Percentiles rank a stretch among this genome's conserved stretches.
phyloP scores from a whole-genome alignment of 2,113 vertebrate genomes.

The Psammodynastes pulverulentus region DNA sequence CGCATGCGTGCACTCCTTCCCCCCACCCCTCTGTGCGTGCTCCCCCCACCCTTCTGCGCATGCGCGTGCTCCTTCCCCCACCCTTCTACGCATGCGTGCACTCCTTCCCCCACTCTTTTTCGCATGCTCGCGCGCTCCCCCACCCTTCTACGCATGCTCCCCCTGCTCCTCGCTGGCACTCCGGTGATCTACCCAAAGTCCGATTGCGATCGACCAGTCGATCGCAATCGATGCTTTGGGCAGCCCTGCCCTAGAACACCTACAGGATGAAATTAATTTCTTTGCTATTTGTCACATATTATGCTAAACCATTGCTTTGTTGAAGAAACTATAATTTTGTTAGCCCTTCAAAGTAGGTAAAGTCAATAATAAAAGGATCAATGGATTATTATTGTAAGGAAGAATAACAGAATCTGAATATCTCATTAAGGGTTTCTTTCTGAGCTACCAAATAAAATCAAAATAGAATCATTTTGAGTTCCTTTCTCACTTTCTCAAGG shows the following conservation, averaged over 20 bases:
- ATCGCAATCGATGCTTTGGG: too few species aligned
- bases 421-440: neutral
- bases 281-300: neutral
- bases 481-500: neutral
- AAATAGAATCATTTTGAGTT: neutral
- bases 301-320: neutral
- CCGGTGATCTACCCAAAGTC: too few species aligned
- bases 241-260: neutral
- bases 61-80: too few species aligned
- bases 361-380: neutral
- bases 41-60: too few species aligned
- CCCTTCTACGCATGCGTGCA: too few species aligned
- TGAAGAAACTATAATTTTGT: neutral
- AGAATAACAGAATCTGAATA: neutral
- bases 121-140: too few species aligned
- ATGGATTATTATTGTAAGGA: neutral
- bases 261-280: neutral
- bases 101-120: too few species aligned
- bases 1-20: too few species aligned
- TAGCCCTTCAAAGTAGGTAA: neutral
- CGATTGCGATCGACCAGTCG: too few species aligned
- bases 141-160: too few species aligned
- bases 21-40: too few species aligned
- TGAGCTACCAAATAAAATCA: neutral
- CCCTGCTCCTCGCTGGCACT: too few species aligned